Evolutionary conservation across 2,797 vertebrate genomes (phyloP).

Genomic region (Apogon hyalosoma): DNA sequence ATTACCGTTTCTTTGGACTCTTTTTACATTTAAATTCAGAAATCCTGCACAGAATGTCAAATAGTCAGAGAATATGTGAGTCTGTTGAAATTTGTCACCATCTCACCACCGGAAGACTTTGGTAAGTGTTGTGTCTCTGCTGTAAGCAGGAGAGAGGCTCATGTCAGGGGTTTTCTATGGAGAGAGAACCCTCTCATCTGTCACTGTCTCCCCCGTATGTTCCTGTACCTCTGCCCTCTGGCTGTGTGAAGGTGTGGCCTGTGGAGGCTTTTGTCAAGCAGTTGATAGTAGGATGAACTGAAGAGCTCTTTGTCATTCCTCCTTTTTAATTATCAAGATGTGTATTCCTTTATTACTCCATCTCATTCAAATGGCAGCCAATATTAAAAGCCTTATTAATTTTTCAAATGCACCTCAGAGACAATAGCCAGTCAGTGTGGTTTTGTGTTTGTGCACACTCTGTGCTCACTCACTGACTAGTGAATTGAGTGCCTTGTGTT

Average conservation of each 20-base stretch:
- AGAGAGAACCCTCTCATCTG: slow-evolving; percentile 53
- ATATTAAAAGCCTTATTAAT: slow-evolving; percentile 80
- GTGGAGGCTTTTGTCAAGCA: slow-evolving; percentile 42
- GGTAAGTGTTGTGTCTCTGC: slow-evolving; percentile 31
- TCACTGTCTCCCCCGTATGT: slow-evolving; percentile 15
- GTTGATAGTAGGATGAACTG: neutral
- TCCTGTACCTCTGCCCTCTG: slow-evolving; percentile 26
- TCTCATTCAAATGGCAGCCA: slow-evolving; percentile 63
- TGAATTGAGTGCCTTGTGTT: slow-evolving; percentile 19
- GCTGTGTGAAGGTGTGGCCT: slow-evolving; percentile 38
- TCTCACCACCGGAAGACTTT: slow-evolving; percentile 19
- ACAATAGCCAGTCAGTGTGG: slow-evolving; percentile 44
- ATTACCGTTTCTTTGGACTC: slow-evolving; percentile 21
- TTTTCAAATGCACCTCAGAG: slow-evolving; percentile 62
- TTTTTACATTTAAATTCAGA: neutral
- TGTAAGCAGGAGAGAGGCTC: slow-evolving; percentile 55
- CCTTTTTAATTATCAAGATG: slow-evolving; percentile 59
- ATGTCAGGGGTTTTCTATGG: slow-evolving; percentile 32
- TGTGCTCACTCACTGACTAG: slow-evolving; percentile 23
- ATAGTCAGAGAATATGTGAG: slow-evolving; percentile 15
- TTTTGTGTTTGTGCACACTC: slow-evolving; percentile 32
- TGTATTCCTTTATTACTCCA: slow-evolving; percentile 66
- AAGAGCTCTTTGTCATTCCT: slow-evolving; percentile 41
- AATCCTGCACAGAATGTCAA: slow-evolving; percentile 15
- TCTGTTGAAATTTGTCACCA: slow-evolving; percentile 27